These are phyloP conservation scores for Synergus gifuensis DNA, from an alignment of 2,888 invertebrate species.

Conservation along the genomic window DNA sequence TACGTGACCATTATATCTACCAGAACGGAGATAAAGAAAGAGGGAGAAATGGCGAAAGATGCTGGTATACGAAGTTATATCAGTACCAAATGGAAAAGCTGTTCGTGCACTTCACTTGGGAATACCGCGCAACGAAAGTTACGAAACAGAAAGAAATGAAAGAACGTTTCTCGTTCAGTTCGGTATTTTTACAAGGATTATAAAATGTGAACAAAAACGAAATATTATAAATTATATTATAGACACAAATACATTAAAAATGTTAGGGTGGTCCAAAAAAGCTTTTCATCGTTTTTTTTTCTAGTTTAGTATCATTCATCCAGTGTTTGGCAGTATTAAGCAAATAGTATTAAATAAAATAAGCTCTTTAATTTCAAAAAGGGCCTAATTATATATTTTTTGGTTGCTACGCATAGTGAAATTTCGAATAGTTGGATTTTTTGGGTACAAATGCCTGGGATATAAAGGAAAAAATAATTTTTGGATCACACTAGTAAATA, in stretches of 20 bases:
- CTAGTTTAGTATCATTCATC: too few species aligned
- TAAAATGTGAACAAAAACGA: conserved; percentile 47
- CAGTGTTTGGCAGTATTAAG: too few species aligned
- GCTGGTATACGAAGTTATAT: conserved; percentile 38
- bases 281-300: too few species aligned
- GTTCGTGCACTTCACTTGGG: not conserved
- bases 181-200: not conserved
- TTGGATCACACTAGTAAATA: not conserved
- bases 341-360: too few species aligned
- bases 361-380: too few species aligned
- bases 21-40: conserved; percentile 42
- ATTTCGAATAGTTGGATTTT: too few species aligned
- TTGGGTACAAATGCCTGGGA: too few species aligned
- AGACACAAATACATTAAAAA: conserved; percentile 47
- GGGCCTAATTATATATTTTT: too few species aligned
- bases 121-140: conserved; percentile 29
- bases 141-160: not conserved
- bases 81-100: not conserved
- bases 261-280: not conserved
- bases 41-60: conserved; percentile 41
- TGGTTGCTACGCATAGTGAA: too few species aligned
- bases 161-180: not conserved
- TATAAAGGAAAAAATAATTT: too few species aligned
- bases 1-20: conserved; percentile 46
- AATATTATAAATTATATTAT: conserved; percentile 50